phyloP scores from a whole-genome alignment of 2,113 vertebrate genomes.

The Lipophrys pholis region DNA sequence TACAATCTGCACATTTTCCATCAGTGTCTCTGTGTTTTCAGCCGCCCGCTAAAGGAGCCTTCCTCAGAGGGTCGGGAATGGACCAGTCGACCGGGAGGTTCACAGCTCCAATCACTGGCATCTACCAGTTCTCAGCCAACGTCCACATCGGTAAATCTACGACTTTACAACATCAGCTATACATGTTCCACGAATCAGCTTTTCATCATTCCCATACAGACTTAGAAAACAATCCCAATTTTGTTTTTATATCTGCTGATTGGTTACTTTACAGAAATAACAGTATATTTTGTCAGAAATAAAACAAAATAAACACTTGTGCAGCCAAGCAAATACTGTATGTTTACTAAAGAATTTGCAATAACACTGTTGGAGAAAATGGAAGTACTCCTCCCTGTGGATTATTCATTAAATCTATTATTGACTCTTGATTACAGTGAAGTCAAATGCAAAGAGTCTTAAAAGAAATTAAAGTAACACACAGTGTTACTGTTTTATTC shows the following conservation, averaged over 20 bases:
- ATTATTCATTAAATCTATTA: too few relatives aligned
- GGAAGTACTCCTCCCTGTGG: too few relatives aligned
- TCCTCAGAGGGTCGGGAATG: slow-evolving; percentile 90
- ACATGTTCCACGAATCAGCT: too few relatives aligned
- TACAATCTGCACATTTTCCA: not conserved
- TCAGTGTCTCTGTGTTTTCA: slow-evolving; percentile 65
- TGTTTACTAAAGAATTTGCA: not conserved
- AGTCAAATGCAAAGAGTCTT: too few relatives aligned
- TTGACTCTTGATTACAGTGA: too few relatives aligned
- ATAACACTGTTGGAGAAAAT: too few relatives aligned
- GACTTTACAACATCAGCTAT: not conserved
- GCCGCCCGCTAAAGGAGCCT: slow-evolving; percentile 92
- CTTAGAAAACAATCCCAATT: too few relatives aligned
- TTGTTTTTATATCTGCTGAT: too few relatives aligned
- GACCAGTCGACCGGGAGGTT: slow-evolving; percentile 91
- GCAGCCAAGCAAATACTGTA: not conserved
- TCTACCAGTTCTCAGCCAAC: slow-evolving; percentile 96
- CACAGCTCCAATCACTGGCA: slow-evolving; percentile 90
- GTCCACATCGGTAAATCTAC: slow-evolving; percentile 87
- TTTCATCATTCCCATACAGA: too few relatives aligned
- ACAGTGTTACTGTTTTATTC: too few relatives aligned
- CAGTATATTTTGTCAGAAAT: not conserved
- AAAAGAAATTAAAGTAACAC: too few relatives aligned
- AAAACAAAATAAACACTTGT: not conserved
- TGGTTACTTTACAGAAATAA: too few relatives aligned